Percentiles rank a stretch among this genome's conserved stretches.
These are phyloP conservation scores for Rhinoderma darwinii DNA, from an alignment of 2,113 vertebrate species.

Conservation along the genomic window DNA sequence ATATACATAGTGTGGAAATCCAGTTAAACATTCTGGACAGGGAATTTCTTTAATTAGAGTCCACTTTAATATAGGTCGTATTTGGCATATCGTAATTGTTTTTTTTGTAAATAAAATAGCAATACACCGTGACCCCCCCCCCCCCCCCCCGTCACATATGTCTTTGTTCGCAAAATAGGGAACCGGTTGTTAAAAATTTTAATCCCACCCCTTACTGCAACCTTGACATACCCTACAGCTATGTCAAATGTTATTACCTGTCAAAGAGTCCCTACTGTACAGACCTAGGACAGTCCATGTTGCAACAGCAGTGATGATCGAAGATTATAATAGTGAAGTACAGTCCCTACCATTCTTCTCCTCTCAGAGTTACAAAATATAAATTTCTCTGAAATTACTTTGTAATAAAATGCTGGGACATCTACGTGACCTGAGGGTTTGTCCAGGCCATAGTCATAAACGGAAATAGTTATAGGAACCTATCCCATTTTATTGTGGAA, in stretches of 20 bases:
- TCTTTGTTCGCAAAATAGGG: too few relatives aligned
- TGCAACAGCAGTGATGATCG: background rate
- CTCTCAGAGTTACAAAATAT: background rate
- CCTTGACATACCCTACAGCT: background rate
- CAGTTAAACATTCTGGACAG: too few relatives aligned
- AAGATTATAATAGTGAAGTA: background rate
- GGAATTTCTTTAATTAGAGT: too few relatives aligned
- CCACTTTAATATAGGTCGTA: too few relatives aligned
- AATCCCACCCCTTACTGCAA: too few relatives aligned
- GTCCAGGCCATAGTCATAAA: conserved; percentile 13
- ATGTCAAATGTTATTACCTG: background rate
- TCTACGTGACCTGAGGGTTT: background rate
- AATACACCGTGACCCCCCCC: too few relatives aligned
- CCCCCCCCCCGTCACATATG: too few relatives aligned
- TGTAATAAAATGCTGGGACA: background rate
- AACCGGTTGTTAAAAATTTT: too few relatives aligned
- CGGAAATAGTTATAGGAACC: conserved; percentile 1
- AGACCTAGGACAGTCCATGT: background rate
- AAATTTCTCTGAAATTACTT: background rate
- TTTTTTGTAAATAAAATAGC: too few relatives aligned
- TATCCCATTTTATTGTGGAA: conserved; percentile 26
- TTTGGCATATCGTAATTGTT: too few relatives aligned
- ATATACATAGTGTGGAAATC: too few relatives aligned
- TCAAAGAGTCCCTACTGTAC: background rate
- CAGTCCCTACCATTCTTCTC: background rate